Evolutionary conservation across 92 coral and sea anemone species (phyloP).

Genomic region (Porites rus): DNA sequence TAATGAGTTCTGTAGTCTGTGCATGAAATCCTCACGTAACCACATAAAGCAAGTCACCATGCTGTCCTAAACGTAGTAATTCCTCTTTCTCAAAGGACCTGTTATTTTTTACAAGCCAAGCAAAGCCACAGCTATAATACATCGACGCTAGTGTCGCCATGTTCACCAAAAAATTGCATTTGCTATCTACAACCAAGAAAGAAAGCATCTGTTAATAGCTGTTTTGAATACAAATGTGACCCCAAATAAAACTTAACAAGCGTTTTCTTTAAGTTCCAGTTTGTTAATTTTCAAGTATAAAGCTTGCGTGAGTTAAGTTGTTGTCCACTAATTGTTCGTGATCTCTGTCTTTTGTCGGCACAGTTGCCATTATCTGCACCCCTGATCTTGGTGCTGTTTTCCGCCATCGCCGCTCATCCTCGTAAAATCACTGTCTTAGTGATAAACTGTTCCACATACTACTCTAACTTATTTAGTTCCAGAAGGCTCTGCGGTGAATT

Average conservation of each 20-base stretch:
- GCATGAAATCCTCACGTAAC: background rate
- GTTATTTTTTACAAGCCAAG: background rate
- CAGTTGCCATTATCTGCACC: too few species aligned
- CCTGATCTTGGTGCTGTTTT: too few species aligned
- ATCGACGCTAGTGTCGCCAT: background rate
- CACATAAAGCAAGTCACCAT: background rate
- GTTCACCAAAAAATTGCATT: background rate
- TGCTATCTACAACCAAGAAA: background rate
- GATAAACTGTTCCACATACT: too few species aligned
- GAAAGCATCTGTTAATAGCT: background rate
- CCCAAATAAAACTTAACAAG: background rate
- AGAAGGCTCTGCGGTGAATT: too few species aligned
- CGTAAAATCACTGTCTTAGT: too few species aligned
- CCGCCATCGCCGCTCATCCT: too few species aligned
- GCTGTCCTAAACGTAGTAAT: background rate
- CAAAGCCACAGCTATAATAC: background rate
- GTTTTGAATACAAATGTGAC: background rate
- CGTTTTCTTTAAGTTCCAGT: background rate
- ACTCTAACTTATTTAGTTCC: too few species aligned
- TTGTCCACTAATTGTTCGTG: background rate
- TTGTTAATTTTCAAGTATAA: background rate
- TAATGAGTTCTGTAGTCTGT: background rate
- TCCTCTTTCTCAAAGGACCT: background rate
- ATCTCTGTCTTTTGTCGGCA: background rate
- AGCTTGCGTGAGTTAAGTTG: background rate